A percentile compares a stretch with the other conserved stretches of the same genome.
phyloP scores from a whole-genome alignment of 2,797 vertebrate genomes.

The Acipenser transmontanus region DNA sequence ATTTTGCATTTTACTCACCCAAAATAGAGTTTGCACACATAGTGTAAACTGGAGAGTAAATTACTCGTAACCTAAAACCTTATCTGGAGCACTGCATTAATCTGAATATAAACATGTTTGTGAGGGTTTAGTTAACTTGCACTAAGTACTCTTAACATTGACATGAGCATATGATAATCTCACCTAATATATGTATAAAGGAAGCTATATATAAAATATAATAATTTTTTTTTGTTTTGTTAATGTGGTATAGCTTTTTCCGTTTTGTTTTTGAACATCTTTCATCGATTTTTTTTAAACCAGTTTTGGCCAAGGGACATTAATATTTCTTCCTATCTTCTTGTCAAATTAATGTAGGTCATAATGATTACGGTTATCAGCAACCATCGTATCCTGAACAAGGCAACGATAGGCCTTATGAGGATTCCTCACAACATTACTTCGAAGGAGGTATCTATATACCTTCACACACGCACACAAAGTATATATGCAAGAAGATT shows the following conservation, averaged over 20 bases:
- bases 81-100: too few species aligned
- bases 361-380: slow-evolving; percentile 80
- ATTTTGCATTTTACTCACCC: too few species aligned
- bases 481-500: slow-evolving; percentile 10
- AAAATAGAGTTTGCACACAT: too few species aligned
- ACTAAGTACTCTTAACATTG: too few species aligned
- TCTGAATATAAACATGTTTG: too few species aligned
- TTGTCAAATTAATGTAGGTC: slow-evolving; percentile 78
- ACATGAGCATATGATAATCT: too few species aligned
- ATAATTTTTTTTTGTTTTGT: slow-evolving; percentile 63
- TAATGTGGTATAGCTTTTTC: slow-evolving; percentile 43
- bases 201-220: too few species aligned
- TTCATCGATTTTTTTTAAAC: slow-evolving; percentile 45
- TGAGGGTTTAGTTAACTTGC: too few species aligned
- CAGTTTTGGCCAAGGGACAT: slow-evolving; percentile 67
- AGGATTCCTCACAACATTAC: slow-evolving; percentile 79
- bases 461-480: slow-evolving; percentile 65
- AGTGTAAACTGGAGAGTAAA: too few species aligned
- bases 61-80: too few species aligned
- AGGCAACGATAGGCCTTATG: slow-evolving; percentile 82
- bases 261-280: slow-evolving; percentile 55
- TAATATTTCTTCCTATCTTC: slow-evolving; percentile 76
- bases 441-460: slow-evolving; percentile 78
- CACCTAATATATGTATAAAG: too few species aligned
- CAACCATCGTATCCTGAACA: slow-evolving; percentile 78